Percentiles rank a stretch among this genome's conserved stretches.
These are phyloP conservation scores for Ephialtes manifestator DNA, from an alignment of 2,888 invertebrate species.

Conservation along the genomic window DNA sequence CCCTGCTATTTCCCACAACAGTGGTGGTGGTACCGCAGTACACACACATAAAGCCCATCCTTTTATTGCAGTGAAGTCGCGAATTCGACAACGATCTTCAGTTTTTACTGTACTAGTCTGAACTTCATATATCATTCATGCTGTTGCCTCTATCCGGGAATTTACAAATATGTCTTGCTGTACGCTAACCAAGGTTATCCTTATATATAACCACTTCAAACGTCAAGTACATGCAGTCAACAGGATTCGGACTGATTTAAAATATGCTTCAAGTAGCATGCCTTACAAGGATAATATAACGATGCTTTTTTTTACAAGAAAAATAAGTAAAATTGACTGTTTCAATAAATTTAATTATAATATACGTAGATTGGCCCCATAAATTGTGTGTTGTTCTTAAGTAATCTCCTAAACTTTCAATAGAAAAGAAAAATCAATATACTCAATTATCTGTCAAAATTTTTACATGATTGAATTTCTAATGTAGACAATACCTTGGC, in stretches of 20 bases:
- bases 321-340: too few relatives aligned
- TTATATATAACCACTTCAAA: neutral
- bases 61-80: conserved; percentile 48
- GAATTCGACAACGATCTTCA: conserved; percentile 37
- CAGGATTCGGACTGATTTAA: neutral
- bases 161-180: conserved; percentile 9
- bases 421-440: neutral
- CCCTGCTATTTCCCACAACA: neutral
- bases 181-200: neutral
- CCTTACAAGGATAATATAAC: neutral
- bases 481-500: neutral
- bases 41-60: conserved; percentile 21
- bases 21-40: neutral
- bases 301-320: neutral
- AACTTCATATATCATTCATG: conserved; percentile 69
- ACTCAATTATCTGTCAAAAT: neutral
- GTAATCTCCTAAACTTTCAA: neutral
- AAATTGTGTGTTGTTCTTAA: too few relatives aligned
- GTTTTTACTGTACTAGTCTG: conserved; percentile 41
- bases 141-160: conserved; percentile 48
- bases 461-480: neutral
- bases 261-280: neutral
- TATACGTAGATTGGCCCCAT: too few relatives aligned
- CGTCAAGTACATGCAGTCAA: neutral
- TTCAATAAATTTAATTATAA: too few relatives aligned